Base-by-base conservation (phyloP, 92 coral and sea anemone species). In the Porites evermanni region DNA sequence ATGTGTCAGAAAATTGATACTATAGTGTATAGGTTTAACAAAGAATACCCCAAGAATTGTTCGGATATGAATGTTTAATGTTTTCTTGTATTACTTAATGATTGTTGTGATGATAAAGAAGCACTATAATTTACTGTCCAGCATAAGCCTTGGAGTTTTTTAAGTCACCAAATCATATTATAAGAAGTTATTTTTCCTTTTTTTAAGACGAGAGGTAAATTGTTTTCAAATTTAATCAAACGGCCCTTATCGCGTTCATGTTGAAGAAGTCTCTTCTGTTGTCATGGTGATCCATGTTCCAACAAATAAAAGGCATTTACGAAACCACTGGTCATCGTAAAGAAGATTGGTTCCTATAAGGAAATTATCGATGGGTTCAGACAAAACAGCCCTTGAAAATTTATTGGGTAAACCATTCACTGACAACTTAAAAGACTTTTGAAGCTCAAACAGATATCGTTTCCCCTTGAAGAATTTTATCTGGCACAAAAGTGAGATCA, bases 291-390 rank as follows among this genome's bases (percentile, higher is more conserved):
- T 53, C n/a, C 9, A 24, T 12, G 38, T 18, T 44, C 20, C 2
- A 67, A 58, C 32, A 68, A 32, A 24, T 21, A 18, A 29, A 29
- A 38, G 24, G 52, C 67, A 50, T 70, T 26, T 44, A 70, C 38
- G 58, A 81, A 29, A 21, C 44, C 10, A 29, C 7, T 16, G 7
- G 71, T 13, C 8, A 24, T 29, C 18, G 7, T 19, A 8, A 67
- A 32, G 58, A 58, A 81, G 69, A 81, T 71, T 81, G 86, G 86
- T 53, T 74, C 67, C 16, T 14, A 69, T 38, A 51, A 29, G 75
- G 65, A 67, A 66, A 24, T 50, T 8, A 70, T 81, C 65, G 20
- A n/a, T 24, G 12, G 10, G 21, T 29, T 64, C 47, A 20, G 20
- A 7, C 52, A 52, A 13, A 21, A 2, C 24, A 23, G 7, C 24